Conservation (phyloP, 2,888 invertebrate genomes). For the Achlya flavicornis region DNA sequence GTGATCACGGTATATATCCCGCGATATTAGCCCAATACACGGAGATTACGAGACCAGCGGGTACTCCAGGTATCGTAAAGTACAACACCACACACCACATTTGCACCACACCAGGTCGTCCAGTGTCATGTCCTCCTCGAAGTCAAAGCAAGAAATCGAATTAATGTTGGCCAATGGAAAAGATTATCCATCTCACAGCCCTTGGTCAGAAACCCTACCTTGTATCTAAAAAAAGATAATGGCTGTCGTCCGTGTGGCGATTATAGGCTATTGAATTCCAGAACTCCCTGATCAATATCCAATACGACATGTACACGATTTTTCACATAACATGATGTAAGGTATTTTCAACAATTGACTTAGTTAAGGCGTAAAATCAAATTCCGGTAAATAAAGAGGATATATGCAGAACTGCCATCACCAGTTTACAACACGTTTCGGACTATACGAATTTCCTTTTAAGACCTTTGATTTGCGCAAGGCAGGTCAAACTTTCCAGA, state of each 20-base stretch:
- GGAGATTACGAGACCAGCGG: no score
- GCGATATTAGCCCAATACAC: no score
- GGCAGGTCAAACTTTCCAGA: slow-evolving; percentile 54
- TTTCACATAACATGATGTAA: slow-evolving; percentile 38
- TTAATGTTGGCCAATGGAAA: slow-evolving; percentile 15
- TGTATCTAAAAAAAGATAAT: slow-evolving; percentile 25
- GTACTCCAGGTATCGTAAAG: not conserved
- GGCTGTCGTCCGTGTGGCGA: slow-evolving; percentile 39
- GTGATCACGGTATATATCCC: no score
- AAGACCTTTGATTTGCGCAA: slow-evolving; percentile 28
- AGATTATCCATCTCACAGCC: slow-evolving; percentile 29
- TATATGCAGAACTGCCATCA: slow-evolving; percentile 27
- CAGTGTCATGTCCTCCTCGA: slow-evolving; percentile 14
- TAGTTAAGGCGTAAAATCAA: no score
- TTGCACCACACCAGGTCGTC: slow-evolving; percentile 14
- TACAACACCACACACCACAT: slow-evolving; percentile 2
- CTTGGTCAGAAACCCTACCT: slow-evolving; percentile 49
- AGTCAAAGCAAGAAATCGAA: not conserved
- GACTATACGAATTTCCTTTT: slow-evolving; percentile 22
- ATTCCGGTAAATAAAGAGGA: slow-evolving; percentile 40
- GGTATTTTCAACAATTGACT: slow-evolving; percentile 46
- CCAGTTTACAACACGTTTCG: slow-evolving; percentile 26
- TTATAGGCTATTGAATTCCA: slow-evolving; percentile 38
- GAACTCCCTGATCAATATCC: slow-evolving; percentile 46
- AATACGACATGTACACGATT: slow-evolving; percentile 50